Conservation (phyloP, 2,113 vertebrate species). For the Riparia riparia region DNA sequence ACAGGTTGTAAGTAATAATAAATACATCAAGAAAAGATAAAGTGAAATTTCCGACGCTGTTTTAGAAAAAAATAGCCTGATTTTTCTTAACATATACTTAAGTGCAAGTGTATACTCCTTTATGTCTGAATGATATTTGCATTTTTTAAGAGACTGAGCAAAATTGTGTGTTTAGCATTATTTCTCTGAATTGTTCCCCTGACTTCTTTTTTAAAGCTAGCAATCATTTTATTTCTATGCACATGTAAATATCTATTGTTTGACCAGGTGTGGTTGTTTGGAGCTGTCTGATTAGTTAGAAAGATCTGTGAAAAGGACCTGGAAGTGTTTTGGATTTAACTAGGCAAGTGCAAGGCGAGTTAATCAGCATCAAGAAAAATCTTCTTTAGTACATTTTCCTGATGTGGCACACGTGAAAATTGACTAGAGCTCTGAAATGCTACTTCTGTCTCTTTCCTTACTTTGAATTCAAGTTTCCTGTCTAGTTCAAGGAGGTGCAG, state of each 20-base stretch:
- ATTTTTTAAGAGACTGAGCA: background rate
- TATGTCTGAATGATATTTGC: background rate
- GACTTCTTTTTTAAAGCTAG: background rate
- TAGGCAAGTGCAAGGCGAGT: background rate
- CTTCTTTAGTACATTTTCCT: background rate
- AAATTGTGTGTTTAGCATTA: background rate
- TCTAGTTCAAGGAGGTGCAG: background rate
- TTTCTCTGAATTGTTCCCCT: background rate
- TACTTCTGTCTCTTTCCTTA: background rate
- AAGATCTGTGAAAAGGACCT: background rate
- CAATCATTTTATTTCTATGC: background rate
- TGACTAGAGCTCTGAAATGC: background rate
- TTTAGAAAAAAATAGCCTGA: background rate
- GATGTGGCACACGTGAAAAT: background rate
- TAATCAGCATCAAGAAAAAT: background rate
- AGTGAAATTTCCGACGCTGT: background rate
- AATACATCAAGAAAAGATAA: background rate
- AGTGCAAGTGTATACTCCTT: background rate
- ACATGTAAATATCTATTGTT: background rate
- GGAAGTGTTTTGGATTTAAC: background rate
- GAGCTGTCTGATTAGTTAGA: background rate
- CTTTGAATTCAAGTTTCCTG: background rate
- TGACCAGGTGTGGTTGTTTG: background rate
- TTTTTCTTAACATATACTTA: background rate
- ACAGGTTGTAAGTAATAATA: background rate